Evolutionary conservation across 2,888 invertebrate species (phyloP), one percentile per base, ranked within the genome.

Genomic region (Acanthosoma haemorrhoidale): DNA sequence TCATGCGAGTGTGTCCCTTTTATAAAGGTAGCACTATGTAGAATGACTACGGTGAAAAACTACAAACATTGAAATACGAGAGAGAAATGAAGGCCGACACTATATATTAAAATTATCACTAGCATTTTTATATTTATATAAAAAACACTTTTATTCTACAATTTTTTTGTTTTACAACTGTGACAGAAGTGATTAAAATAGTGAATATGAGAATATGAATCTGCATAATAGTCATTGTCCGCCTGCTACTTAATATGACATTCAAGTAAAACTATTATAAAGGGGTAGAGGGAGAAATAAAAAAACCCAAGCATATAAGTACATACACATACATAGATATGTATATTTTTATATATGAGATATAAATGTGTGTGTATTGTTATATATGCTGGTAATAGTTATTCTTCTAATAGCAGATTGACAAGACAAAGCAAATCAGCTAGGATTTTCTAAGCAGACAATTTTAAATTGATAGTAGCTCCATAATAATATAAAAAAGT

Each of bases 11-110:
- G 64, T 64, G 38, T 38, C 31, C 25, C 64, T 64, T 51, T 16
- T 39, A 64, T 29, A 64, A 64, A 39, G 64, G 64, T 64, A 41
- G 64, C 64, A 64, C 64, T 64, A 64, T 18, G 64, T 38, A 38
- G 64, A 64, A 39, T 38, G 64, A 64, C 64, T 64, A 64, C 64
- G 31, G 64, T 64, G 64, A 64, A 64, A 64, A 64, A 64, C 64
- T 64, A 64, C 64, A 64, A 64, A 64, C 64, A 64, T 64, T 64
- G 39, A 59, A 59, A 61, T 34, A 61, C 34, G 61, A 61, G 39
- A 64, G 64, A 64, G 64, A 64, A 64, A 64, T 29, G 39, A 39
- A 64, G 64, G 64, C 64, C 64, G 64, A 64, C 64, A 13, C 64
- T 64, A 64, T 32, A 61, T 64, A 51, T 64, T 41, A 64, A 64